phyloP scores from a whole-genome alignment of 2,888 invertebrate species.

The Pasiphila rectangulata region DNA sequence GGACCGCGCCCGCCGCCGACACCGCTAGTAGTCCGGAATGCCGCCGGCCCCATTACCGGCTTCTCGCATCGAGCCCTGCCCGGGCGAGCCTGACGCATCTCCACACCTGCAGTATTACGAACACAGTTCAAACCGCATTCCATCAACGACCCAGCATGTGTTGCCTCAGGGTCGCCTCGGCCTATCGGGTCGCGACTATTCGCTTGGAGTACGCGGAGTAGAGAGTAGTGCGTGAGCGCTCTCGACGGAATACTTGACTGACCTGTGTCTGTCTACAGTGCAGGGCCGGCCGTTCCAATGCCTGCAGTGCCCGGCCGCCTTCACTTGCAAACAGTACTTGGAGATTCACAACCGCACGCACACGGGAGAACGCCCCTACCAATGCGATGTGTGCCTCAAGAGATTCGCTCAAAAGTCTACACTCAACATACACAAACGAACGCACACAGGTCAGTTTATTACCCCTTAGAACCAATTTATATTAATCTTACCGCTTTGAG shows the following conservation, averaged over 20 bases:
- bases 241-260: conserved; percentile 34
- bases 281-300: conserved; percentile 82
- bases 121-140: too few species aligned
- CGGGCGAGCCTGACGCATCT: neutral
- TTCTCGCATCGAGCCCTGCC: conserved; percentile 5
- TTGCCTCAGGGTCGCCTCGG: conserved; percentile 24
- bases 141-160: neutral
- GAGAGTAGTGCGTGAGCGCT: conserved; percentile 21
- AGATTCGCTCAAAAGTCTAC: conserved; percentile 91
- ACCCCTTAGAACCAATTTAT: too few species aligned
- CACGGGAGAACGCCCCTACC: conserved; percentile 80
- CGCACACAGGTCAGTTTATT: conserved; percentile 83
- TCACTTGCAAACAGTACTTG: conserved; percentile 81
- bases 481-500: too few species aligned
- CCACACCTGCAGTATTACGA: neutral
- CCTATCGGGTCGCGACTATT: conserved; percentile 16
- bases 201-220: conserved; percentile 36
- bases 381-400: conserved; percentile 89
- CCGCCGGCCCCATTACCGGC: conserved; percentile 2
- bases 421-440: conserved; percentile 89
- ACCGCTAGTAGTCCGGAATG: too few species aligned
- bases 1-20: conserved; percentile 31
- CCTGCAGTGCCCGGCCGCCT: conserved; percentile 80
- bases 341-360: conserved; percentile 80
- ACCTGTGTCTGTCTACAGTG: conserved; percentile 61